phyloP scores from a whole-genome alignment of 2,113 vertebrate genomes.

The Odocoileus virginianus region DNA sequence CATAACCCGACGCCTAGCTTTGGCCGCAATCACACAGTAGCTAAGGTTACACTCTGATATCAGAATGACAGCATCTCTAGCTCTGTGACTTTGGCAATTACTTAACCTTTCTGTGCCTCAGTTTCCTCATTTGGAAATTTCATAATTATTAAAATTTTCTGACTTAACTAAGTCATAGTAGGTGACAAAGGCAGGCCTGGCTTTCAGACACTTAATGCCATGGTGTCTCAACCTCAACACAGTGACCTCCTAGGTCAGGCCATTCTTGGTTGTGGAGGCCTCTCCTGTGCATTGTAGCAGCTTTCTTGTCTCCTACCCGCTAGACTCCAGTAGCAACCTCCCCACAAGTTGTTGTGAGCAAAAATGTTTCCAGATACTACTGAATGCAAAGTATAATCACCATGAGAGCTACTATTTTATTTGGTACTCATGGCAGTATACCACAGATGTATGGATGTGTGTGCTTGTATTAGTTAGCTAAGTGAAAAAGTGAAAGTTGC shows the following conservation, averaged over 20 bases:
- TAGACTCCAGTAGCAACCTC: neutral
- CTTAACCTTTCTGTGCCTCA: neutral
- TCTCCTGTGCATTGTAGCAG: neutral
- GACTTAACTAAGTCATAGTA: neutral
- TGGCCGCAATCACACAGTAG: neutral
- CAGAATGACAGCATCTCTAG: neutral
- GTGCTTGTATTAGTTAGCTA: neutral
- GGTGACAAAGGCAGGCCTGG: neutral
- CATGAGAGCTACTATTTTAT: neutral
- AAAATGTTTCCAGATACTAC: neutral
- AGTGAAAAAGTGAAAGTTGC: neutral
- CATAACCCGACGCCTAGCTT: neutral
- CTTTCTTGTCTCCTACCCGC: neutral
- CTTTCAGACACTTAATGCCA: neutral
- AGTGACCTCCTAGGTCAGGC: neutral
- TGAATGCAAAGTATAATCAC: neutral
- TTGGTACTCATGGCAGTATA: neutral
- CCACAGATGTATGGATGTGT: neutral
- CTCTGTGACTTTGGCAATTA: neutral
- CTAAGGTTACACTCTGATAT: neutral
- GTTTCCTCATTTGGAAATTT: neutral
- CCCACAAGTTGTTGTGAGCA: neutral
- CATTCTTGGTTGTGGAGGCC: neutral
- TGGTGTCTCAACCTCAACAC: neutral
- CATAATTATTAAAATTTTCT: neutral